Evolutionary conservation across 2,888 invertebrate species (phyloP), one percentile per base, ranked within the genome.

Genomic region (Drosophila robusta): DNA sequence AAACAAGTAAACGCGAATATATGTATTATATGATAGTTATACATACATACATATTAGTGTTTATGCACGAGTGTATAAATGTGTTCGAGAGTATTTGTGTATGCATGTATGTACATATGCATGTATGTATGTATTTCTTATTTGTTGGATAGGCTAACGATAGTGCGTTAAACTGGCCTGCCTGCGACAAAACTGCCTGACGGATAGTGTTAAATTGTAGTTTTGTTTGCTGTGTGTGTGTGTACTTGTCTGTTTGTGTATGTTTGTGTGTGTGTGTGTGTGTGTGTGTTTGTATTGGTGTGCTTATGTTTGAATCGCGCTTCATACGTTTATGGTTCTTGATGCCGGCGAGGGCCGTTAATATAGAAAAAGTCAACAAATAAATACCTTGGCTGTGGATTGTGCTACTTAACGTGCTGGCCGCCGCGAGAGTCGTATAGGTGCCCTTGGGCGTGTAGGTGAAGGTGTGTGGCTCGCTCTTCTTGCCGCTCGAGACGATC

Each of bases 401-500:
- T 78, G 91, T 87, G 78, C 80, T 84, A 91, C 90, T 90, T 88
- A 91, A 82, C 78, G 92, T 90, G 80, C 91, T 91, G 61, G 91
- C 91, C 68, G 92, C 91, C 61, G 92, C 88, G 49, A 92, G 75
- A 22, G 89, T 81, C 39, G 89, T 90, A 74, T 91, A 91, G 47
- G 83, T 89, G 62, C 90, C 92, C 81, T 92, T 92, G 56, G 96
- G 96, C 69, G 96, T 96, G 93, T 96, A 98, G 89, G 95, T 94
- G 93, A 98, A 97, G 73, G 94, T 93, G 93, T 97, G 97, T 55
- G 96, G 95, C 93, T 97, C 97, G 87, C 97, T 97, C 70, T 95
- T 95, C 93, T 96, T 96, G 84, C 97, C 97, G 89, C 96, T 97
- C 45, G 97, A 97, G 18, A 96, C 94, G 64, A 97, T 96, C 92